Evolutionary conservation across 1,140 invertebrate genomes (phyloP), one percentile per base, ranked within the genome.

Genomic region (Asobara japonica): DNA sequence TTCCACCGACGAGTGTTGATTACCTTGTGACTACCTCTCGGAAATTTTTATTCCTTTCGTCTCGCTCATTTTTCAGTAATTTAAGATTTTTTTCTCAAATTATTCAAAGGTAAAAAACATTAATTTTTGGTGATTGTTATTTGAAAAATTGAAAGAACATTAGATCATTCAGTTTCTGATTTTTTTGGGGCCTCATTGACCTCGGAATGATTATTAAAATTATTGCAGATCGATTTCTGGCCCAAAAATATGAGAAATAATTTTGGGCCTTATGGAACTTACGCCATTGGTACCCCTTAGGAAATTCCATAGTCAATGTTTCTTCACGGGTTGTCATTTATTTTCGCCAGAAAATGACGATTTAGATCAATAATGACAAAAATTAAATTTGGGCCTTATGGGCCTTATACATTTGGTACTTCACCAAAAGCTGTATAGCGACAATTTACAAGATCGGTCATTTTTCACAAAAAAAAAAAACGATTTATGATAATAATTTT

Each of bases 21-120:
- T 62, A 30, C 29, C 29, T 30, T 31, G 13, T 29, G n/a, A 62
- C 60, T 62, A 62, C 29, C n/a, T 56, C 51, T 56, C 41, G 41
- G 18, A 45, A 45, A 45, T 11, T 11, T 45, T 45, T 45, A 45
- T 45, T 45, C 41, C 41, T 3, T 45, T 16, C 41, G n/a, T 11
- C 41, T 45, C 13, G 5, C 41, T 45, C 41, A 45, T 45, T 45
- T 45, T 13, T 45, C 41, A 45, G 18, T 45, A 13, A 45, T n/a
- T n/a, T n/a, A n/a, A n/a, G n/a, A n/a, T n/a, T n/a, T n/a, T n/a
- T n/a, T n/a, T n/a, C n/a, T n/a, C n/a, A n/a, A n/a, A n/a, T n/a
- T n/a, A n/a, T n/a, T n/a, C n/a, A n/a, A n/a, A n/a, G n/a, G n/a
- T n/a, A n/a, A n/a, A n/a, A n/a, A n/a, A n/a, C n/a, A n/a, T n/a